Conservation (phyloP, 2,113 vertebrate species). For the Mormyrus lacerda region DNA sequence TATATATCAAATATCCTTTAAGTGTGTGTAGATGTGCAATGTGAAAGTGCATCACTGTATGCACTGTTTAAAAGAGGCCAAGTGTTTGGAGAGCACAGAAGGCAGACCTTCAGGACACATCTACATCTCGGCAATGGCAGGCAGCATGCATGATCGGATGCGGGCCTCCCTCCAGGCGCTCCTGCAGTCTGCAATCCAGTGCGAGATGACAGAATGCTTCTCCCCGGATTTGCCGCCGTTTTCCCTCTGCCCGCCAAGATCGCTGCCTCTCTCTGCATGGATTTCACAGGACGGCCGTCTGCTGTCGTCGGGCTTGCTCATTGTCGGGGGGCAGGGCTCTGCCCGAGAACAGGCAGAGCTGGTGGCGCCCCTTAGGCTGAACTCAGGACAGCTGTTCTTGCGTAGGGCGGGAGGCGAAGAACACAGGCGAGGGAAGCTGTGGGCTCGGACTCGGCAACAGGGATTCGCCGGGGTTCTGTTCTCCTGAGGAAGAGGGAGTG, state of each 20-base stretch:
- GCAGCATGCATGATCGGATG: constrained; percentile 62
- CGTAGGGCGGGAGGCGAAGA: constrained; percentile 48
- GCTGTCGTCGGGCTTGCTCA: constrained; percentile 3
- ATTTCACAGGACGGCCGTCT: constrained; percentile 11
- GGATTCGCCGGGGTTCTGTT: constrained; percentile 10
- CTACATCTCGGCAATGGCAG: constrained; percentile 70
- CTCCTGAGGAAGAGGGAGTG: constrained; percentile 7
- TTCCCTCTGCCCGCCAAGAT: not conserved
- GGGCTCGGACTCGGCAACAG: constrained; percentile 25
- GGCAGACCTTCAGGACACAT: not conserved
- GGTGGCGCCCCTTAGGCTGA: constrained; percentile 25
- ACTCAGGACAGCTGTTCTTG: constrained; percentile 50
- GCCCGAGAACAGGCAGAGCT: constrained; percentile 12
- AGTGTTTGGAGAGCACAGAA: not conserved
- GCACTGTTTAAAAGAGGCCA: not conserved
- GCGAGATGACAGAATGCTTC: constrained; percentile 54
- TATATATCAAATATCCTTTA: not conserved
- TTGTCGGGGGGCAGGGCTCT: not conserved
- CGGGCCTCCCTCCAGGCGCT: constrained; percentile 65
- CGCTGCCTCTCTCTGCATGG: not conserved
- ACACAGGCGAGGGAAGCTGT: constrained; percentile 50
- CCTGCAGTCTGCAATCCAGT: constrained; percentile 68
- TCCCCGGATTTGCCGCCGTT: constrained; percentile 23
- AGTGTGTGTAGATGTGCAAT: not conserved
- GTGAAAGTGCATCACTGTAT: not conserved